Evolutionary conservation across 1,140 invertebrate species (phyloP).

Genomic region (Zaprionus vittiger): DNA sequence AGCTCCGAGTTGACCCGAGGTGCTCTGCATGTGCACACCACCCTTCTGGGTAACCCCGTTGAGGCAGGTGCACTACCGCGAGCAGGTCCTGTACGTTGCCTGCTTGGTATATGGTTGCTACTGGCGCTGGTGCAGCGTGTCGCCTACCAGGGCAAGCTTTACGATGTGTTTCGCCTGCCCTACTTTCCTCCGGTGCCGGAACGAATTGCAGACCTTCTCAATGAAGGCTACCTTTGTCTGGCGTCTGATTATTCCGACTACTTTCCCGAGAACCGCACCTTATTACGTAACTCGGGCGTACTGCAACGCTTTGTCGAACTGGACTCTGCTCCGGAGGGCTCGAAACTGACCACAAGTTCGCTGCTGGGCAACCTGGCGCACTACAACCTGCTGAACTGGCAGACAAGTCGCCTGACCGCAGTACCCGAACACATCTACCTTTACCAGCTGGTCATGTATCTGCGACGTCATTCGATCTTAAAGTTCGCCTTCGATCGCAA

Average conservation of each 20-base stretch:
- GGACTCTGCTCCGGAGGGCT: background rate
- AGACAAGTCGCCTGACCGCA: constrained; percentile 44
- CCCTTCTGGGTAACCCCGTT: constrained; percentile 60
- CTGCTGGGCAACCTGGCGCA: constrained; percentile 49
- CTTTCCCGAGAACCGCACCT: constrained; percentile 51
- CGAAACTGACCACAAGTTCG: constrained; percentile 32
- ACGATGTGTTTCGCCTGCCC: constrained; percentile 57
- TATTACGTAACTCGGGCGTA: constrained; percentile 4
- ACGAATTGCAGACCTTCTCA: constrained; percentile 47
- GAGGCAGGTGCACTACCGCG: constrained; percentile 12
- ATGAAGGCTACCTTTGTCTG: constrained; percentile 36
- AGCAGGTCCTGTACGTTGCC: background rate
- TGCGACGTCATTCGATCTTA: constrained; percentile 50
- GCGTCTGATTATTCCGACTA: constrained; percentile 53
- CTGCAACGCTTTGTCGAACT: constrained; percentile 44
- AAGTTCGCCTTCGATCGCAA: constrained; percentile 70
- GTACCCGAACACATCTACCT: constrained; percentile 62
- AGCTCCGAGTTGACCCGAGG: constrained; percentile 5
- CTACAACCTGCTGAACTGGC: constrained; percentile 55
- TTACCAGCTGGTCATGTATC: constrained; percentile 65
- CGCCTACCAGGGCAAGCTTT: constrained; percentile 66
- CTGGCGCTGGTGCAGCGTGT: constrained; percentile 57
- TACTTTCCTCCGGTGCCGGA: constrained; percentile 37
- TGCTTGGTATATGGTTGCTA: constrained; percentile 51
- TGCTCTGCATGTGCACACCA: constrained; percentile 49